Base-by-base conservation (phyloP, 1,140 invertebrate species). In the Magallana angulata region DNA sequence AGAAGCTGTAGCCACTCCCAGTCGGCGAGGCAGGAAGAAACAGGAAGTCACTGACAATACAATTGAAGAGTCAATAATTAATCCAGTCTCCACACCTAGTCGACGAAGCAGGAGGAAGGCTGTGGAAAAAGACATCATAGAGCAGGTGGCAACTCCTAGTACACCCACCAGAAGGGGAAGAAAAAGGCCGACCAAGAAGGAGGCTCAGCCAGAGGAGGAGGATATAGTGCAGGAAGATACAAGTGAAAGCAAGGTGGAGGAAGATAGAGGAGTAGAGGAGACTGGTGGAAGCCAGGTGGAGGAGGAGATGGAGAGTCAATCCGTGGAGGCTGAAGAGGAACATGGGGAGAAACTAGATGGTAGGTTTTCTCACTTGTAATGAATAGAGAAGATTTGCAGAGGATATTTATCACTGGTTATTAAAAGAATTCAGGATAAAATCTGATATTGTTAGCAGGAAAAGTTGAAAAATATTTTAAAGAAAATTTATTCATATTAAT, bases 161-260 rank as follows among this genome's bases (percentile, higher is more conserved):
- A 84, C 82, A n/a, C 82, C 82, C 82, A 84, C 18, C 30, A 57
- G 82, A 12, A 58, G 57, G 18, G 57, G 82, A 58, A 58, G 58
- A n/a, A 57, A 9, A 18, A 62, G 56, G 6, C 24, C 16, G 12
- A 6, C 57, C 30, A 1, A 59, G 18, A 24, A 59, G 24, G 57
- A 84, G 57, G 16, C 57, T 7, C 57, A 24, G 16, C 9, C 58
- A 14, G 30, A 16, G 30, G 59, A 64, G 84, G 84, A 85, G 14
- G 60, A 36, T 36, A 48, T 56, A 9, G 57, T n/a, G 36, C 3
- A 59, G 12, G n/a, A 62, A 59, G 18, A 57, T 59, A 36, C 18
- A 18, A 18, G 62, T 57, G 36, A n/a, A 57, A 56, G 0, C 6
- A 76, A 12, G 24, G 18, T 2, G 24, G 68, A 36, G 7, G 24